Evolutionary conservation across 2,797 vertebrate species (phyloP), one percentile per base, ranked within the genome.

Genomic region (Malurus leucopterus): DNA sequence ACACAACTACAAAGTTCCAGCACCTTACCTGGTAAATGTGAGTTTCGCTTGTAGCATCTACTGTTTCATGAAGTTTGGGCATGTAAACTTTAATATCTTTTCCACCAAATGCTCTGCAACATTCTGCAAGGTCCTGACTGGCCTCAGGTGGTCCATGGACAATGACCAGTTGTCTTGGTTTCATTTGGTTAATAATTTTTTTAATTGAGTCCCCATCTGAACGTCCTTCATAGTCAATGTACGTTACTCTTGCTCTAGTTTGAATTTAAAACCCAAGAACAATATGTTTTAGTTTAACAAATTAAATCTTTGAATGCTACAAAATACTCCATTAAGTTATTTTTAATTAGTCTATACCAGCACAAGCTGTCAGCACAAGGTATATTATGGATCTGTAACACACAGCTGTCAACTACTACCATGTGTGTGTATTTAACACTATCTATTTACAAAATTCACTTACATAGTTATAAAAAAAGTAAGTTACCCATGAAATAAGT

Each of bases 171-270:
- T 99, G 99, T 24, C 99, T 97, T 38, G 99, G 99, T 85, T 99
- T 99, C 99, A 99, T 99, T 95, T 99, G 99, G 96, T 99, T 99
- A 89, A 99, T 99, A 67, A 99, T 99, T 97, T 99, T 99, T 95
- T 99, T 99, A 96, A 99, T 99, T 85, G 99, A 99, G 95, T 99
- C 99, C 1, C 99, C 99, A 26, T 99, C 99, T 12, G 99, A 99
- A 55, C 99, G 99, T 58, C 99, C 99, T 97, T 99, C 99, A 9
- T 99, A 99, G 96, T 99, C 99, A 77, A 99, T 99, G 90, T 99
- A 99, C 0, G 98, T 98, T 76, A 99, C 96, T 76, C 98, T 98
- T 41, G 99, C 98, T 97, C 99, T 99, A 96, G 49, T 91, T 79
- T 84, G 9, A 95, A 63, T 59, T 17, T 53, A 92, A 92, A 76